Evolutionary conservation across 2,797 vertebrate species (phyloP).

Genomic region (Lutjanus campechanus): DNA sequence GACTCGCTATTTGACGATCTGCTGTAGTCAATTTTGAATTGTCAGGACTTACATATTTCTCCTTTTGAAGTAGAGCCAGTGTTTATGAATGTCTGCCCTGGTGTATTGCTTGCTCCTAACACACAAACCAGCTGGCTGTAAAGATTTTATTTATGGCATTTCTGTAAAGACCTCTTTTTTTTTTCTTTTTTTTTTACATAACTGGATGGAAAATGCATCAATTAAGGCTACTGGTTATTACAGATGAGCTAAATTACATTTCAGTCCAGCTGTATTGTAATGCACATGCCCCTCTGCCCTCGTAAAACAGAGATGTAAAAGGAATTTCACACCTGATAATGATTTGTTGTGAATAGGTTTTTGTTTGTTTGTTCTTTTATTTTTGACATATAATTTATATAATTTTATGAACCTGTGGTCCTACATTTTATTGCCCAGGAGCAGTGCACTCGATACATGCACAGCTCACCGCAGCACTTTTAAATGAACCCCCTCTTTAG

Average conservation of each 20-base stretch:
- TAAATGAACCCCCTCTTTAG: background rate
- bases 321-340: background rate
- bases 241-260: background rate
- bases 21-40: too few relatives aligned
- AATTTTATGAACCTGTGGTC: background rate
- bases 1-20: too few relatives aligned
- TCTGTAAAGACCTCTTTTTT: background rate
- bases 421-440: background rate
- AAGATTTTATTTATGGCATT: background rate
- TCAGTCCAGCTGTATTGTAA: background rate
- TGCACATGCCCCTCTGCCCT: background rate
- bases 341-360: background rate
- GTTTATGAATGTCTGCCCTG: background rate
- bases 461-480: conserved; percentile 4
- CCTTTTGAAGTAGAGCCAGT: background rate
- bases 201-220: background rate
- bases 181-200: too few relatives aligned
- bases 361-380: background rate
- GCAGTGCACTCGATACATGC: background rate
- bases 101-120: background rate
- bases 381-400: background rate
- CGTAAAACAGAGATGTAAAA: background rate
- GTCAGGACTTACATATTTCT: too few relatives aligned
- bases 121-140: background rate
- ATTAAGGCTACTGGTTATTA: background rate